These are phyloP conservation scores for Lepidurus apus DNA, from an alignment of 1,140 invertebrate genomes.

Conservation along the genomic window DNA sequence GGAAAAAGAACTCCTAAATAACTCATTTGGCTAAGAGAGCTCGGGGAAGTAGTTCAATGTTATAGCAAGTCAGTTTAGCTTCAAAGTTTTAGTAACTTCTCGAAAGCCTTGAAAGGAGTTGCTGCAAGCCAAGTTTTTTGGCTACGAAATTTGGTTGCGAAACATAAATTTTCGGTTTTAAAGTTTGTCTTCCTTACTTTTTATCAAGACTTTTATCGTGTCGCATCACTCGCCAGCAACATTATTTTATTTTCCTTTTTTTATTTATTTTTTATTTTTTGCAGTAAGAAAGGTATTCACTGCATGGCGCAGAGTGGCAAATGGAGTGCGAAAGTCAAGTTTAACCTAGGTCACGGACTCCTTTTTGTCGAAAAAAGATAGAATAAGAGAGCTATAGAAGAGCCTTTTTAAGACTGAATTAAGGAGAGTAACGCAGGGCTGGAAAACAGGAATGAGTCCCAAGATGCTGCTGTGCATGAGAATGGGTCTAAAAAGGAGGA, in stretches of 20 bases:
- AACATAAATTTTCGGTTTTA: too few species aligned
- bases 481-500: background rate
- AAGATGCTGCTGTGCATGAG: background rate
- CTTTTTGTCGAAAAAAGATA: background rate
- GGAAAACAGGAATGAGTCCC: constrained; percentile 3
- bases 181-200: too few species aligned
- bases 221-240: too few species aligned
- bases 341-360: constrained; percentile 2
- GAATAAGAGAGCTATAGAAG: background rate
- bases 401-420: background rate
- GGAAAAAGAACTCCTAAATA: too few species aligned
- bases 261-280: background rate
- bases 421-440: background rate
- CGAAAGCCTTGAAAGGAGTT: too few species aligned
- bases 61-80: too few species aligned
- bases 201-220: too few species aligned
- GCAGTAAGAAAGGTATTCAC: background rate
- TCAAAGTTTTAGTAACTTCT: too few species aligned
- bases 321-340: background rate
- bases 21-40: too few species aligned
- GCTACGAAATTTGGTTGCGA: too few species aligned
- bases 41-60: too few species aligned
- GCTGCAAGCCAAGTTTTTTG: too few species aligned
- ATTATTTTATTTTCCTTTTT: background rate
- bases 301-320: background rate